Percentiles rank a stretch among this genome's conserved stretches.
These are phyloP conservation scores for Xestia xanthographa DNA, from an alignment of 2,888 invertebrate species.

Conservation along the genomic window DNA sequence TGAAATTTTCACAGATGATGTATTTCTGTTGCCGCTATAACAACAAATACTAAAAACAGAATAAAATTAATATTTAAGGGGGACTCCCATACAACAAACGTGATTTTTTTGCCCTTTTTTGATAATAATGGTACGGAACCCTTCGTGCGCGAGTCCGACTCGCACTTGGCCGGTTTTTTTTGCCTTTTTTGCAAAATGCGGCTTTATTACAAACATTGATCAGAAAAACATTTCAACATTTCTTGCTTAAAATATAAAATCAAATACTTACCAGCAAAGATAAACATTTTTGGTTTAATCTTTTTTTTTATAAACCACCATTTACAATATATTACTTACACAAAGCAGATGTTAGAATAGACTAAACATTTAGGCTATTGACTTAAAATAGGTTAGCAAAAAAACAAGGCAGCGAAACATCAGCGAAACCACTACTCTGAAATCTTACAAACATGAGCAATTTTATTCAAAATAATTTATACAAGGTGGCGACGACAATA, in stretches of 20 bases:
- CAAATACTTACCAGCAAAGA: neutral
- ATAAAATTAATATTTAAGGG: too few relatives aligned
- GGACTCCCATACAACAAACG: too few relatives aligned
- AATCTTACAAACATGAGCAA: neutral
- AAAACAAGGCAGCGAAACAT: neutral
- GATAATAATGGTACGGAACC: too few relatives aligned
- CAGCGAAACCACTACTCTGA: neutral
- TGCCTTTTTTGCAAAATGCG: too few relatives aligned
- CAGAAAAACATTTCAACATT: neutral
- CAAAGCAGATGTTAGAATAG: neutral
- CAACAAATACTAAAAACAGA: too few relatives aligned
- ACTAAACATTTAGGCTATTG: neutral
- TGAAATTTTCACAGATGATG: too few relatives aligned
- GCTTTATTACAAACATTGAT: too few relatives aligned
- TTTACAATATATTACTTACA: neutral
- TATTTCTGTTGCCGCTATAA: too few relatives aligned
- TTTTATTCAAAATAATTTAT: neutral
- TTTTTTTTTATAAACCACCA: neutral
- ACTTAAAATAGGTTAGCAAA: constrained; percentile 4
- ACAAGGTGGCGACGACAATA: neutral
- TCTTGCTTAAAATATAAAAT: neutral
- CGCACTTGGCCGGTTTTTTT: too few relatives aligned
- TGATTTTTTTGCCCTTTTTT: too few relatives aligned
- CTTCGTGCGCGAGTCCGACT: too few relatives aligned
- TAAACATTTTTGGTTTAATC: neutral